Conservation (phyloP, 1,140 invertebrate species). For the Gonioctena quinquepunctata region DNA sequence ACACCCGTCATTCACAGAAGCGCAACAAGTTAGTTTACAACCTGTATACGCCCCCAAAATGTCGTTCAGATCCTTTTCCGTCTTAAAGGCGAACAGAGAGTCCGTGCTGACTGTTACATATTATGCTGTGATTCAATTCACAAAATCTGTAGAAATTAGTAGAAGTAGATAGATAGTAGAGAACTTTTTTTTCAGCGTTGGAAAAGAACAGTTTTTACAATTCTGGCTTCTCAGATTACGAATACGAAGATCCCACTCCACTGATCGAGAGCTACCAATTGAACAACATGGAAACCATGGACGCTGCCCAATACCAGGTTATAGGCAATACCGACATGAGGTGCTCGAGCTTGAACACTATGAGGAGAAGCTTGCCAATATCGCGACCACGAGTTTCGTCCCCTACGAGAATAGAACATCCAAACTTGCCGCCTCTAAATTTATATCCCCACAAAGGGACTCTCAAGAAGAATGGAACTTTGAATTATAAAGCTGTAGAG, state of each 20-base stretch:
- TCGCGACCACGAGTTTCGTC: constrained; percentile 68
- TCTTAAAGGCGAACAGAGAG: too few relatives aligned
- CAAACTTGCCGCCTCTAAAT: constrained; percentile 76
- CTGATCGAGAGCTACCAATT: constrained; percentile 73
- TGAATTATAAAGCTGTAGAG: constrained; percentile 47
- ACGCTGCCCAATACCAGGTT: constrained; percentile 33
- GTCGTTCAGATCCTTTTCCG: too few relatives aligned
- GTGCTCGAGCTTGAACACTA: constrained; percentile 49
- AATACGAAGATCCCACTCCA: constrained; percentile 72
- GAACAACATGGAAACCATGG: constrained; percentile 56
- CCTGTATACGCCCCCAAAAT: too few relatives aligned
- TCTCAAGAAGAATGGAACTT: constrained; percentile 42
- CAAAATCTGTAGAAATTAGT: neutral
- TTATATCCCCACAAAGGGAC: constrained; percentile 63
- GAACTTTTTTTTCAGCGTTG: constrained; percentile 13
- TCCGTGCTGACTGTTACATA: too few relatives aligned
- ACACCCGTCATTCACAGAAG: too few relatives aligned
- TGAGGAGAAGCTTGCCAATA: constrained; percentile 50
- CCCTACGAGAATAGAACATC: constrained; percentile 78
- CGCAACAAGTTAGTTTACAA: too few relatives aligned
- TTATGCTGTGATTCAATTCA: too few relatives aligned
- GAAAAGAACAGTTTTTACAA: constrained; percentile 65
- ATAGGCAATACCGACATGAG: constrained; percentile 52
- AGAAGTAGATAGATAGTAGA: constrained; percentile 15
- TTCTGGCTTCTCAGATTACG: constrained; percentile 72